A percentile compares a stretch with the other conserved stretches of the same genome.
phyloP scores from a whole-genome alignment of 2,888 invertebrate genomes.

The Cepaea hortensis region DNA sequence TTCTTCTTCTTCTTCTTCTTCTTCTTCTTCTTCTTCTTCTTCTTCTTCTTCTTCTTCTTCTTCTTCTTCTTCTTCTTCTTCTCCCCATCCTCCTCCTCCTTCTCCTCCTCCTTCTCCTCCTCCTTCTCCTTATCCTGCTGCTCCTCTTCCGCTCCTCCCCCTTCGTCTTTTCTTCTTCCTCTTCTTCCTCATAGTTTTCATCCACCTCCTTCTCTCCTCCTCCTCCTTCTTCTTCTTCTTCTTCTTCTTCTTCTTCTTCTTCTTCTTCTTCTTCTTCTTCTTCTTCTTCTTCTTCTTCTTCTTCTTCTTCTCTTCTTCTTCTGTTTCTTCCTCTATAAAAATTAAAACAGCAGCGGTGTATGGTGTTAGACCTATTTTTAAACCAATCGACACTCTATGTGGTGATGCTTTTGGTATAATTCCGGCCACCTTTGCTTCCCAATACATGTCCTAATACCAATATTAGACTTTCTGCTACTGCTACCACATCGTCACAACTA shows the following conservation, averaged over 20 bases:
- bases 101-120: neutral
- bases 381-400: too few species aligned
- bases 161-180: neutral
- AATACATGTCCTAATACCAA: too few species aligned
- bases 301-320: too few species aligned
- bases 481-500: too few species aligned
- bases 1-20: neutral
- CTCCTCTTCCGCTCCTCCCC: neutral
- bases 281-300: too few species aligned
- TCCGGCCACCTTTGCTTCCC: too few species aligned
- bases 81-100: neutral
- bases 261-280: neutral
- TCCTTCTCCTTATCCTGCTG: neutral
- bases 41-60: conserved; percentile 2
- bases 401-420: too few species aligned
- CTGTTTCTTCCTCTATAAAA: too few species aligned
- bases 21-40: conserved; percentile 20
- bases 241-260: neutral
- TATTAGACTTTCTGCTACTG: too few species aligned
- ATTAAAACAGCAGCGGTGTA: too few species aligned
- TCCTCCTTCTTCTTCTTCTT: neutral
- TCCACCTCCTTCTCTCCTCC: neutral
- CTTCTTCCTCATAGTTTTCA: neutral
- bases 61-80: neutral
- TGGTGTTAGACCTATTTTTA: too few species aligned